These are phyloP conservation scores for Oryzias dopingdopingensis DNA, from an alignment of 2,797 vertebrate species.

Conservation along the genomic window DNA sequence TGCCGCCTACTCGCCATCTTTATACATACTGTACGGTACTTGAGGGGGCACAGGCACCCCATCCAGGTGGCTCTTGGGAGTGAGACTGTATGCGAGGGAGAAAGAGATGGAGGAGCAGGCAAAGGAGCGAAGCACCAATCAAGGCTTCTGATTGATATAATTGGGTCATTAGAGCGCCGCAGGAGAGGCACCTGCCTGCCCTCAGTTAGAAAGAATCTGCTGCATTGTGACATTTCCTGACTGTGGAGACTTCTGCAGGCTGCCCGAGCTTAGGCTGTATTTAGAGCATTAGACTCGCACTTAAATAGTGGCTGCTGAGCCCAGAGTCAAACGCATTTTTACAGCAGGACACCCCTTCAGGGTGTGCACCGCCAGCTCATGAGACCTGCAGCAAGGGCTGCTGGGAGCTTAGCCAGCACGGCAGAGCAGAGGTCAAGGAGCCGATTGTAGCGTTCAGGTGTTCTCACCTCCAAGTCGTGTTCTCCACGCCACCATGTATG, in stretches of 20 bases:
- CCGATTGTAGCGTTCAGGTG: background rate
- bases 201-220: constrained; percentile 70
- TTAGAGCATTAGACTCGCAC: constrained; percentile 61
- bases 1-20: constrained; percentile 44
- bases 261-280: constrained; percentile 65
- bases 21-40: constrained; percentile 60
- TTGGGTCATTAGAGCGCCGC: constrained; percentile 80
- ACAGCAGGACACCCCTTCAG: background rate
- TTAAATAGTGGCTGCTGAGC: constrained; percentile 55
- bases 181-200: constrained; percentile 76
- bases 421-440: background rate
- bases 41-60: constrained; percentile 51
- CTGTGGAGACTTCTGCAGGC: constrained; percentile 61
- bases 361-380: constrained; percentile 6
- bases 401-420: constrained; percentile 4
- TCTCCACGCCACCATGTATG: too few species aligned
- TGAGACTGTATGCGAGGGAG: constrained; percentile 39
- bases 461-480: background rate
- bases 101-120: constrained; percentile 48
- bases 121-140: constrained; percentile 74
- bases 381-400: background rate
- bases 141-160: constrained; percentile 82
- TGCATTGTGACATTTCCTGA: constrained; percentile 73
- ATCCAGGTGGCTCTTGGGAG: constrained; percentile 70
- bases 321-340: constrained; percentile 6